These are phyloP conservation scores for Pentalonia nigronervosa DNA, from an alignment of 1,140 invertebrate genomes.

Conservation along the genomic window DNA sequence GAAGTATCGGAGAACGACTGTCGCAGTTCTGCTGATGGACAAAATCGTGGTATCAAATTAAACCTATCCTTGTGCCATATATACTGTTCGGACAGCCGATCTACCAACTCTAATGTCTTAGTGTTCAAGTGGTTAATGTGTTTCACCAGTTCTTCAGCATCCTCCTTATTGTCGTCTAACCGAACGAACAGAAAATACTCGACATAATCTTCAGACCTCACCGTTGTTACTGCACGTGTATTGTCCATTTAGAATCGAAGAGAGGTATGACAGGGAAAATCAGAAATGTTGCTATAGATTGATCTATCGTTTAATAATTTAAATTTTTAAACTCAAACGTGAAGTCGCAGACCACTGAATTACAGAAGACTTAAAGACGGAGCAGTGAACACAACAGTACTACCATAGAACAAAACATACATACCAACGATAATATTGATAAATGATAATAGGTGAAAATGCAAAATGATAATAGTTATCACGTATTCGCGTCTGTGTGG, in stretches of 20 bases:
- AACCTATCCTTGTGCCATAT: conserved; percentile 77
- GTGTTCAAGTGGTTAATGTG: conserved; percentile 27
- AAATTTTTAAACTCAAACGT: not conserved
- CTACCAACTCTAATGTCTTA: conserved; percentile 8
- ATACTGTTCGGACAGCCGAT: conserved; percentile 64
- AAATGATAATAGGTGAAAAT: too few relatives aligned
- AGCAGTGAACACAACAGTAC: not conserved
- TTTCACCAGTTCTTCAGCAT: conserved; percentile 5
- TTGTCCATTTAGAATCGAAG: conserved; percentile 57
- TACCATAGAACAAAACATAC: too few relatives aligned
- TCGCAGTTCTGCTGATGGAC: conserved; percentile 64
- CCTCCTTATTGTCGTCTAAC: conserved; percentile 63
- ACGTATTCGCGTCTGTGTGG: too few relatives aligned
- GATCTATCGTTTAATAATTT: not conserved
- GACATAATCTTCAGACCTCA: conserved; percentile 73
- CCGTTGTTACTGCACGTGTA: conserved; percentile 65
- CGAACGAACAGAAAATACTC: conserved; percentile 73
- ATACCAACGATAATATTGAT: too few relatives aligned
- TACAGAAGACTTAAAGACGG: not conserved
- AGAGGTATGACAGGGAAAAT: not conserved
- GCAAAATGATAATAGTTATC: too few relatives aligned
- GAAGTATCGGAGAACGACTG: conserved; percentile 65
- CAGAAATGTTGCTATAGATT: not conserved
- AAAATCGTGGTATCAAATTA: conserved; percentile 64
- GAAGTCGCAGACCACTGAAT: not conserved